A percentile compares a stretch with the other conserved stretches of the same genome.
Conservation (phyloP, 2,797 vertebrate species). For the Phaenicophaeus curvirostris region DNA sequence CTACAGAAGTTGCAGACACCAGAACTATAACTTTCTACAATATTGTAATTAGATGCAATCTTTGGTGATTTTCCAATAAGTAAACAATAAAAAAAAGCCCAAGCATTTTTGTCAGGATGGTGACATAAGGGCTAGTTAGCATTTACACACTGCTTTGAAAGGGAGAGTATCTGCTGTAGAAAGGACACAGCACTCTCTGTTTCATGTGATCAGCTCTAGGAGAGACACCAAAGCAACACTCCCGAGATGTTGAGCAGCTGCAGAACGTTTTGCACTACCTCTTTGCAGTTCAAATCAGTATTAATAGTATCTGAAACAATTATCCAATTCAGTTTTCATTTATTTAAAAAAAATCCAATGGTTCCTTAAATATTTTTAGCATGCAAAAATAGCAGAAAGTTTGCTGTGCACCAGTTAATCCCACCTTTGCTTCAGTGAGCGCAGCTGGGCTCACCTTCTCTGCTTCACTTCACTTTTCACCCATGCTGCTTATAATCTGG, state of each 20-base stretch:
- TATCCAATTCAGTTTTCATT: not conserved
- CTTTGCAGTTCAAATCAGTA: not conserved
- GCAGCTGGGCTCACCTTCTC: not conserved
- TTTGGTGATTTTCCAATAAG: not conserved
- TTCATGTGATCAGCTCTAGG: not conserved
- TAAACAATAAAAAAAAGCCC: not conserved
- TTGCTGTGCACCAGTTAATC: not conserved
- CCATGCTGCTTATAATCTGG: constrained; percentile 27
- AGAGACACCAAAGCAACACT: not conserved
- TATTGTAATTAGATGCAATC: not conserved
- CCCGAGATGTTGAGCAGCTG: not conserved
- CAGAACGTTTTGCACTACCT: not conserved
- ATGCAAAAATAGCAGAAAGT: not conserved
- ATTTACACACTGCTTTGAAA: not conserved
- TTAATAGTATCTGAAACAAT: not conserved
- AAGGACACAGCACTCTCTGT: not conserved
- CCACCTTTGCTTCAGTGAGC: not conserved
- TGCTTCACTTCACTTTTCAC: not conserved
- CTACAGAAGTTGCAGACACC: not conserved
- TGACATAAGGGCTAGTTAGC: not conserved
- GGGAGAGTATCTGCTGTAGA: not conserved
- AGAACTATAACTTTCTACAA: not conserved
- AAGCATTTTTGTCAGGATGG: not conserved
- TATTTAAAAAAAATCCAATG: not conserved
- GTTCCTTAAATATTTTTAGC: not conserved